Evolutionary conservation across 2,888 invertebrate genomes (phyloP).

Genomic region (Hemithea aestivaria): DNA sequence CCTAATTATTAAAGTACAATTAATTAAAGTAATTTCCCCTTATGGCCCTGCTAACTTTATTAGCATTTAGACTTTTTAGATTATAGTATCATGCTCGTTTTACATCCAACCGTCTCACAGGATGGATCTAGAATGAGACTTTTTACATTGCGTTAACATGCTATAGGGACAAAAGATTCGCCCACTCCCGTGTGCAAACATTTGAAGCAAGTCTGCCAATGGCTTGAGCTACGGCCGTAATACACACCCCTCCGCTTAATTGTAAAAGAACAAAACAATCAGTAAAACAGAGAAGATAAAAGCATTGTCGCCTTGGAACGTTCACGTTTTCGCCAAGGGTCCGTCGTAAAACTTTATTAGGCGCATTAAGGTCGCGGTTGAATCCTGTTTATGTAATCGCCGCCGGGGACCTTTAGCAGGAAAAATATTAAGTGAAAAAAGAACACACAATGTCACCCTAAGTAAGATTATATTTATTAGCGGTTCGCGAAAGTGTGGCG

Average conservation of each 20-base stretch:
- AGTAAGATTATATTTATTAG: conserved; percentile 64
- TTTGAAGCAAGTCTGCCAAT: too few species aligned
- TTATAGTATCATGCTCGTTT: too few species aligned
- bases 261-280: conserved; percentile 67
- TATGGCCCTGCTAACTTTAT: too few species aligned
- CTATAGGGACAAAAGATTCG: too few species aligned
- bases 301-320: conserved; percentile 76
- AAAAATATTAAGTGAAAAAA: conserved; percentile 78
- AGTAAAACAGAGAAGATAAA: conserved; percentile 76
- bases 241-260: conserved; percentile 50
- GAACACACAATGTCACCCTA: conserved; percentile 66
- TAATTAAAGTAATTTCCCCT: too few species aligned
- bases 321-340: conserved; percentile 75
- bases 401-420: conserved; percentile 71
- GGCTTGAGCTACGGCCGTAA: conserved; percentile 30
- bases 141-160: too few species aligned
- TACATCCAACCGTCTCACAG: too few species aligned
- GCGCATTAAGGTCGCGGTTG: conserved; percentile 77
- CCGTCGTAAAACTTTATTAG: conserved; percentile 78
- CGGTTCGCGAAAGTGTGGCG: conserved; percentile 29
- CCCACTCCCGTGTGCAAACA: too few species aligned
- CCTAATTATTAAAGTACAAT: too few species aligned
- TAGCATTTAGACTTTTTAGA: too few species aligned
- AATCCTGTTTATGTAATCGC: conserved; percentile 79
- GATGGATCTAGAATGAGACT: too few species aligned